Base-by-base conservation (phyloP, 1,140 invertebrate species). In the Formica selysi region DNA sequence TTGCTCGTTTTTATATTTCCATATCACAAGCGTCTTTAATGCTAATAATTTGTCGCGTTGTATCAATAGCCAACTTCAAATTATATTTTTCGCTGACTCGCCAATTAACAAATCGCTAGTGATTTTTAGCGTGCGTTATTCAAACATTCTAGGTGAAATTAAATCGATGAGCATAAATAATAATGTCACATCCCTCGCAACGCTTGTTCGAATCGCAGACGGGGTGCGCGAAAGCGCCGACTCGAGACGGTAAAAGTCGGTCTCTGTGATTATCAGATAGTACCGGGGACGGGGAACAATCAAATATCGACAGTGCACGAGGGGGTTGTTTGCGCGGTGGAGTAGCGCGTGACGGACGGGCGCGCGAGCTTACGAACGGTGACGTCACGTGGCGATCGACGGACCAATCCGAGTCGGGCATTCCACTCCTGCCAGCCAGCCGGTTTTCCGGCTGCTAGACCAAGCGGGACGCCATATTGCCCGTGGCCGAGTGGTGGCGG, bases 391-490 rank as follows among this genome's bases (percentile, higher is more conserved):
- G 64, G 68, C 76, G 70, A 64, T 11, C 81, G 65, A 92, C 93
- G 92, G 92, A 93, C 93, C 93, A 94, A 94, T 93, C 92, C 90
- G 91, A 83, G 71, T 44, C 76, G 86, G 29, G 59, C 64, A 26
- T 54, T 76, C 16, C 65, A 26, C 51, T 85, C 87, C 86, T 79
- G 79, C 70, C 76, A 85, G 67, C 87, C 88, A 92, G 93, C 91
- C 90, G 92, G 92, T 93, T 93, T 93, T 91, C 92, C 93, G 92
- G 91, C 92, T 94, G 92, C 90, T 90, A 92, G 91, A 92, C 87
- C 88, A 84, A 76, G 91, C 87, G 93, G 87, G 93, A 92, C 93
- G 93, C 93, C 93, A 93, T 94, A 94, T 93, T 94, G 92, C 86
- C 83, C 89, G 87, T 88, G 87, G 88, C 89, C 87, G 85, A 90